phyloP scores from a whole-genome alignment of 1,140 invertebrate species.

The Euglossa dilemma region DNA sequence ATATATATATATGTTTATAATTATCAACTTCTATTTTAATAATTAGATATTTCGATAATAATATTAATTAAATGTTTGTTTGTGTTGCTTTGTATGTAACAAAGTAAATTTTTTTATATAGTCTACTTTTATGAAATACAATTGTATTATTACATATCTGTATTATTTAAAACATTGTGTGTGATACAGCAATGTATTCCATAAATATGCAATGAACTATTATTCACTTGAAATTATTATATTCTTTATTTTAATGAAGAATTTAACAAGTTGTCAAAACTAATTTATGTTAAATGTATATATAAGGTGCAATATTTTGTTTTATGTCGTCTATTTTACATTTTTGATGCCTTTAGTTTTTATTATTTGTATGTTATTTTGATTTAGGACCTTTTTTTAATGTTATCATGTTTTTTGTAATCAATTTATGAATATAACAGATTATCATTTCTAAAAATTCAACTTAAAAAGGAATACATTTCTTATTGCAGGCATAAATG shows the following conservation, averaged over 20 bases:
- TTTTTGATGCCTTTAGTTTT: neutral
- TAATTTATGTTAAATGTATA: neutral
- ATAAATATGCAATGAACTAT: conserved; percentile 1
- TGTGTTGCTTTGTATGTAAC: neutral
- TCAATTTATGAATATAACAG: neutral
- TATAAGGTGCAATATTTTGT: neutral
- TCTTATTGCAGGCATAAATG: conserved; percentile 56
- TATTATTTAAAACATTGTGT: neutral
- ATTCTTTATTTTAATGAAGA: neutral
- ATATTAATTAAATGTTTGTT: conserved; percentile 22
- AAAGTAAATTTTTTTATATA: neutral
- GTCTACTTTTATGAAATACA: neutral
- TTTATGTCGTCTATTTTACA: neutral
- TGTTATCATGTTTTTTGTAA: neutral
- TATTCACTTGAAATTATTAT: conserved; percentile 1
- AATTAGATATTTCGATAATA: conserved; percentile 4
- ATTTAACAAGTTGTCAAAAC: conserved; percentile 15
- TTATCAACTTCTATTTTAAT: neutral
- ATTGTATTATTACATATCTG: conserved; percentile 10
- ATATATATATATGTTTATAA: neutral
- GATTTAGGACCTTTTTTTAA: neutral
- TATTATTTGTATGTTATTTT: neutral
- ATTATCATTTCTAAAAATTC: neutral
- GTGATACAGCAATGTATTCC: conserved; percentile 38
- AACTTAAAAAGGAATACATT: conserved; percentile 31